Base-by-base conservation (phyloP, 2,113 vertebrate species). In the Nipponia nippon region DNA sequence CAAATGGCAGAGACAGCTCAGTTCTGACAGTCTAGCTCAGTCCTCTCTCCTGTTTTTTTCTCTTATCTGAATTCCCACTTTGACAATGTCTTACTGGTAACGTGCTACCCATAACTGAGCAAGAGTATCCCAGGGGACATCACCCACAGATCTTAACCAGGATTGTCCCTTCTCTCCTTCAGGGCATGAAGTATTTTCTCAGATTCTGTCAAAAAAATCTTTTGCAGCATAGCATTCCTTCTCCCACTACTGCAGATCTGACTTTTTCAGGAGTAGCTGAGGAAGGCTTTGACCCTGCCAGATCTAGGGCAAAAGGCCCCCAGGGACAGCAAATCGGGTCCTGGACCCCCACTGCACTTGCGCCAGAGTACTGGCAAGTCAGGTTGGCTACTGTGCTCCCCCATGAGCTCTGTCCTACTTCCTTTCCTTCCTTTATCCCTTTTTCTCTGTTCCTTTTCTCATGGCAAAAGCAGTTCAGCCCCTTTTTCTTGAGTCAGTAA, bases 341-440 rank as follows among this genome's bases (percentile, higher is more conserved):
- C 36, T 17, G 34, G 84, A 82, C 81, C 78, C 72, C 66, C 4
- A 3, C 62, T 49, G 87, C 27, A 65, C 26, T 93, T 53, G 23
- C 0, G 0, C 87, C 81, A 46, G 52, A 16, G 52, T 22, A 36
- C 40, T 72, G 91, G 90, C 36, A 55, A 82, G 65, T 63, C 84
- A 96, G 78, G 75, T 46, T 94, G 87, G 91, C 84, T 83, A 40
- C 62, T 52, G 66, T 61, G 77, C 26, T 97, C 93, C 95, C 92
- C 73, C 22, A 70, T 46, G 95, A 93, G 84, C 36, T 83, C 87
- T 72, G 92, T 59, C 85, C 96, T 93, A 93, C 66, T 94, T 96
- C 34, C 16, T 56, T 90, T 40, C 47, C 44, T 94, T 84, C 65
- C 25, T 94, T 85, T 56, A 85, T 63, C 65, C 70, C 30, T 38